Conservation (phyloP, 2,113 vertebrate species). For the Leptobrachium leishanense region DNA sequence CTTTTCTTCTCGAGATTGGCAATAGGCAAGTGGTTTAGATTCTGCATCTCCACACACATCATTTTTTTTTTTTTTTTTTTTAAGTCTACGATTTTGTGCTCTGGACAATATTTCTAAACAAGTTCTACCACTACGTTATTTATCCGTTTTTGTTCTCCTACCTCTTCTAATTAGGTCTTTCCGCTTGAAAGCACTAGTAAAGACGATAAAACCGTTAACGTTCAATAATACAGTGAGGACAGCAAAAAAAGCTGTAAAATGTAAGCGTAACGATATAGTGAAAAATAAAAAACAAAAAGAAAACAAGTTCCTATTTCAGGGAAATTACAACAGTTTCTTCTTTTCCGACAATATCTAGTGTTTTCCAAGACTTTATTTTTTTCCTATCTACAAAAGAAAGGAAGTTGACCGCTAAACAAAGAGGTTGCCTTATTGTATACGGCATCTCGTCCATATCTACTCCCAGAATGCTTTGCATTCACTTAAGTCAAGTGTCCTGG, state of each 20-base stretch:
- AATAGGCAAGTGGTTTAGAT: constrained; percentile 39
- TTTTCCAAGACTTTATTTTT: constrained; percentile 29
- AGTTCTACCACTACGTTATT: constrained; percentile 31
- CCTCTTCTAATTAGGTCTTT: constrained; percentile 33
- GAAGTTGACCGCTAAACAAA: constrained; percentile 18
- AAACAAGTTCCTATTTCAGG: constrained; percentile 5
- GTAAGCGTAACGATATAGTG: constrained; percentile 38
- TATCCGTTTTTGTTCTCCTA: constrained; percentile 29
- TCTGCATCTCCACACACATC: constrained; percentile 7
- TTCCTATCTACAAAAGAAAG: constrained; percentile 13
- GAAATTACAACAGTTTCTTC: constrained; percentile 25
- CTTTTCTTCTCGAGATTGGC: constrained; percentile 27
- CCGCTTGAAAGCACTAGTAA: constrained; percentile 27
- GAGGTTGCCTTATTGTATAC: too few species aligned
- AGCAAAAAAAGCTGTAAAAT: constrained; percentile 25
- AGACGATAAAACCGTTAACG: constrained; percentile 39
- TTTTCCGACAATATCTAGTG: constrained; percentile 29
- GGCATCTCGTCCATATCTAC: neutral
- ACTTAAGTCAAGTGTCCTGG: constrained; percentile 24
- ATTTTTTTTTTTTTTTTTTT: neutral
- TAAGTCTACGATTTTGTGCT: constrained; percentile 32
- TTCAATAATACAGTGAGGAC: constrained; percentile 37
- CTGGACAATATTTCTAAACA: constrained; percentile 33
- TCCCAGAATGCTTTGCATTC: constrained; percentile 48
- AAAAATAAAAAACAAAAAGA: neutral